Conservation (phyloP, 2,113 vertebrate genomes). For the Chitala chitala region DNA sequence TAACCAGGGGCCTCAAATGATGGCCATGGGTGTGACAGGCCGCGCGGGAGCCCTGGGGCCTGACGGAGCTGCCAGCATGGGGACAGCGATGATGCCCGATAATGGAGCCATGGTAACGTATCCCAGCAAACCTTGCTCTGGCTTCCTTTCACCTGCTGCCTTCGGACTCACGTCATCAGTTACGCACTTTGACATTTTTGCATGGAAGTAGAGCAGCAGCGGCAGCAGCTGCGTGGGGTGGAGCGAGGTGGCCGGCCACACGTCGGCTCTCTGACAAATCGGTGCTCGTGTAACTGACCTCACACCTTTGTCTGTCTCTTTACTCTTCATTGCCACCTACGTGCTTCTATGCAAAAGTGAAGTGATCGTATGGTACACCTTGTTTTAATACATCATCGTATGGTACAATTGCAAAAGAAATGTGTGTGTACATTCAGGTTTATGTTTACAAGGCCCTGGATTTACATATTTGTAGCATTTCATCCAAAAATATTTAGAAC, state of each 20-base stretch:
- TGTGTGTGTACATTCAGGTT: too few relatives aligned
- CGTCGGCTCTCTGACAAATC: too few relatives aligned
- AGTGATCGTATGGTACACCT: not conserved
- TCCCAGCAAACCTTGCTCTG: conserved; percentile 37
- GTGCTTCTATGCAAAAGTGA: conserved; percentile 15
- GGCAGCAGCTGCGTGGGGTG: not conserved
- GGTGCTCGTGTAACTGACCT: not conserved
- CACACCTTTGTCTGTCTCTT: not conserved
- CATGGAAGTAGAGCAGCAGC: conserved; percentile 19
- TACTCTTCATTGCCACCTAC: not conserved
- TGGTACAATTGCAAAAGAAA: not conserved
- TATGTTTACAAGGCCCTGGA: too few relatives aligned
- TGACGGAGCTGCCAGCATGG: conserved; percentile 86
- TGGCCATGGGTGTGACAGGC: conserved; percentile 91
- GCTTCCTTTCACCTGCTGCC: conserved; percentile 35
- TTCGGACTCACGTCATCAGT: not conserved
- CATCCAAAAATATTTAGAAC: too few relatives aligned
- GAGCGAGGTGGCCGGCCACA: too few relatives aligned
- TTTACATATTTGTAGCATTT: too few relatives aligned
- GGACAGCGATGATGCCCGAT: conserved; percentile 85
- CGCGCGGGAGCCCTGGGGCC: conserved; percentile 82
- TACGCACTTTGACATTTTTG: conserved; percentile 13
- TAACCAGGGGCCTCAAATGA: conserved; percentile 94
- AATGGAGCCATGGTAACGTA: conserved; percentile 97
- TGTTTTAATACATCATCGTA: too few relatives aligned